A percentile compares a stretch with the other conserved stretches of the same genome.
Conservation (phyloP, 2,797 vertebrate species). For the Sitta carolinensis region DNA sequence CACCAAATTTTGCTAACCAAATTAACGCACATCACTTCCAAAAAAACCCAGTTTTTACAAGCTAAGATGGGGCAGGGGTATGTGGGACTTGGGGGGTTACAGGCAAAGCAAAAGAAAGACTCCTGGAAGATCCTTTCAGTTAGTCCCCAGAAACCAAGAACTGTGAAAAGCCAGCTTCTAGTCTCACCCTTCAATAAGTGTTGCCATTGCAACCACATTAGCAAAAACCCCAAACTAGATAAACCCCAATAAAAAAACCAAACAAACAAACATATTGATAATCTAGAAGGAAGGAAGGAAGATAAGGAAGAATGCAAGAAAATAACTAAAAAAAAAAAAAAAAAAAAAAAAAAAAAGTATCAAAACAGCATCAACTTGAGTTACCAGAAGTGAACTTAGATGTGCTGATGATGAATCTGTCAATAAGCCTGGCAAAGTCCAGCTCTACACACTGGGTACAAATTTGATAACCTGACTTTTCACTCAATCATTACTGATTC, state of each 20-base stretch:
- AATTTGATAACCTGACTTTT: neutral
- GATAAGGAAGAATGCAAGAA: neutral
- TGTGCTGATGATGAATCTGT: neutral
- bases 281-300: neutral
- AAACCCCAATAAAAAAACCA: fast-evolving
- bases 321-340: neutral
- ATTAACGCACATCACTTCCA: neutral
- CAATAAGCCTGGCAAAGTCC: neutral
- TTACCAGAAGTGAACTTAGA: neutral
- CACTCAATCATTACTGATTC: neutral
- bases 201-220: neutral
- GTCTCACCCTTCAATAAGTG: neutral
- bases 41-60: fast-evolving
- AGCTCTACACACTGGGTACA: neutral
- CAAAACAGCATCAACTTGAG: neutral
- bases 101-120: neutral
- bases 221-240: neutral
- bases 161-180: neutral
- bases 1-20: neutral
- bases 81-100: neutral
- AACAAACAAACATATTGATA: neutral
- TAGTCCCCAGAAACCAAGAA: neutral
- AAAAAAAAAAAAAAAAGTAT: neutral
- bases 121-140: neutral
- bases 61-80: neutral